phyloP scores from a whole-genome alignment of 2,888 invertebrate genomes.

The Morinoia aosen region DNA sequence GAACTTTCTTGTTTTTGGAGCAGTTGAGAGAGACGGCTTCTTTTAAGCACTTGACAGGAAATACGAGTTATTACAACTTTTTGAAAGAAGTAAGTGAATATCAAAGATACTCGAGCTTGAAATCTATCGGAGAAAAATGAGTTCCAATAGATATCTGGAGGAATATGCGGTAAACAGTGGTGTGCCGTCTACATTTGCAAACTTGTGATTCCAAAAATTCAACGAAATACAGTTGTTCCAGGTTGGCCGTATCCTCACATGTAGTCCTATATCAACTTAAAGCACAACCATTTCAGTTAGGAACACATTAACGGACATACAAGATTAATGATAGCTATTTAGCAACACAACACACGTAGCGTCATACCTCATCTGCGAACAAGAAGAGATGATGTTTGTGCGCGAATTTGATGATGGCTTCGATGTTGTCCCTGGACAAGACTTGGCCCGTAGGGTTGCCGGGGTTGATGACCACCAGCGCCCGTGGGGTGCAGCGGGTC shows the following conservation, averaged over 20 bases:
- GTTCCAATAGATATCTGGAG: too few species aligned
- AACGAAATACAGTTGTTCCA: too few species aligned
- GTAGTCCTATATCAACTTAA: too few species aligned
- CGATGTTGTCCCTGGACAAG: slow-evolving; percentile 88
- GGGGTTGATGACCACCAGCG: slow-evolving; percentile 95
- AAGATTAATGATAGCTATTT: not conserved
- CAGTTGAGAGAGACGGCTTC: not conserved
- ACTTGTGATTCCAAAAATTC: too few species aligned
- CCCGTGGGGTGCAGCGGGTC: slow-evolving; percentile 80
- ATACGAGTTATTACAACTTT: not conserved
- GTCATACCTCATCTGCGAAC: slow-evolving; percentile 88
- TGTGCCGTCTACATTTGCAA: too few species aligned
- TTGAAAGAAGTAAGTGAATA: too few species aligned
- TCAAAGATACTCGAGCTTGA: too few species aligned
- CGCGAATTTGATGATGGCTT: slow-evolving; percentile 92
- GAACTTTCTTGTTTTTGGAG: not conserved
- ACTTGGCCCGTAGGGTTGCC: slow-evolving; percentile 98
- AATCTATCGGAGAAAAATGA: too few species aligned
- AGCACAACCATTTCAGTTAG: too few species aligned
- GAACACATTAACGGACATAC: not conserved
- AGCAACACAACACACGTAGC: not conserved
- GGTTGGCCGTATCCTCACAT: too few species aligned
- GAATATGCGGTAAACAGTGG: too few species aligned
- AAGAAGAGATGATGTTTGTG: slow-evolving; percentile 86
- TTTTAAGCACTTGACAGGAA: not conserved